Conservation (phyloP, 2,797 vertebrate genomes). For the Malacoctenus gilli region DNA sequence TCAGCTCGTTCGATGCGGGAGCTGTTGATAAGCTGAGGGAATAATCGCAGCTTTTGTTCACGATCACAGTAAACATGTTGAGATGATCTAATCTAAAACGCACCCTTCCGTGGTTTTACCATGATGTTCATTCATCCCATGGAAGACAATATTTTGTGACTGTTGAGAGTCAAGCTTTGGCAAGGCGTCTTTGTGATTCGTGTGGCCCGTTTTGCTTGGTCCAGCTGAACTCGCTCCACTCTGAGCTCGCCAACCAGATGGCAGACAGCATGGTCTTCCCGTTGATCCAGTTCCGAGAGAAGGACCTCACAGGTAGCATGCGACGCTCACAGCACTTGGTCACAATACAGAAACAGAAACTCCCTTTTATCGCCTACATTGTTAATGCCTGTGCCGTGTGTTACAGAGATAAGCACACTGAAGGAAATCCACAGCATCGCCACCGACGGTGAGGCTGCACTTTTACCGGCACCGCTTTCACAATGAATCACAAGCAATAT, state of each 20-base stretch:
- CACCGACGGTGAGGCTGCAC: constrained; percentile 86
- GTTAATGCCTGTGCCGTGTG: constrained; percentile 49
- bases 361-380: not conserved
- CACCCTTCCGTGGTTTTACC: constrained; percentile 27
- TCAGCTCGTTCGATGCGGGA: constrained; percentile 8
- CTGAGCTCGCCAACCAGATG: constrained; percentile 91
- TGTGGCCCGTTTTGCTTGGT: constrained; percentile 52
- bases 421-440: constrained; percentile 96
- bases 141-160: constrained; percentile 42
- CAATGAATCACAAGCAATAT: not conserved
- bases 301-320: constrained; percentile 98
- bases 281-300: constrained; percentile 96
- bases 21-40: constrained; percentile 38
- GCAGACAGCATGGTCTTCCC: constrained; percentile 97
- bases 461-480: not conserved
- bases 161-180: constrained; percentile 42
- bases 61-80: constrained; percentile 31
- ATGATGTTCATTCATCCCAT: constrained; percentile 16
- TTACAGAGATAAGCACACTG: constrained; percentile 95
- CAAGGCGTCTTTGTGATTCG: not conserved
- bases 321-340: not conserved
- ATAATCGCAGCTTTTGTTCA: constrained; percentile 33
- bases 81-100: constrained; percentile 25
- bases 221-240: constrained; percentile 93
- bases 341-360: not conserved